Evolutionary conservation across 1,140 invertebrate species (phyloP), one percentile per base, ranked within the genome.

Genomic region (Scaptomyza hsui): DNA sequence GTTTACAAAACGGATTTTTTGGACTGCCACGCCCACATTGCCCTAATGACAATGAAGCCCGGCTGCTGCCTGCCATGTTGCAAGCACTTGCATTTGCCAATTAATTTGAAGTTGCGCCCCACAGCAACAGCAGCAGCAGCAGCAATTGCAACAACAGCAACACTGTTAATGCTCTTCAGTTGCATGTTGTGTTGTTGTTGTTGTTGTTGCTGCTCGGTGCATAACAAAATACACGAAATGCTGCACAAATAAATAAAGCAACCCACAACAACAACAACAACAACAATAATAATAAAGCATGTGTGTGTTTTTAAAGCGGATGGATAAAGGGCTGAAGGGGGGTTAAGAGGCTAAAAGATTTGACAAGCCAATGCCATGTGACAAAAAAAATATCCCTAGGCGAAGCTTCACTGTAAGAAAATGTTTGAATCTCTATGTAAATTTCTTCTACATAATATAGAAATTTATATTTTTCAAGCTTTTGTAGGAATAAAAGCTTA

Each of bases 31-130:
- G 75, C 75, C 78, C 72, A 75, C 48, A 39, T 35, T 57, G 57
- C 57, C 80, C 32, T 72, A 85, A 83, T 85, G 79, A 75, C 69
- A 79, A 56, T 73, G 60, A 70, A 62, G 75, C 59, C 1, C 7
- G 5, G 26, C 24, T 24, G 24, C 24, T 21, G 24, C 26, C 26
- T 62, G 75, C 52, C 64, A 51, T 57, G 32, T 59, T 76, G 72
- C 60, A 69, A 57, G 69, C 78, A 42, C 26, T 29, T 29, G 26
- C 63, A 63, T 63, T 70, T 71, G 61, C 80, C 83, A 83, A 86
- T 83, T 82, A 79, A 82, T 85, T 76, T 60, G 75, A 71, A 75
- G 78, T 59, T 82, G 73, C n/a, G 9, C 13, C 42, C 42, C 5
- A 18, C 55, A 42, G 49, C 64, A 52, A 32, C 21, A 37, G 9